Evolutionary conservation across 1,140 invertebrate genomes (phyloP), one percentile per base, ranked within the genome.

Genomic region (Ditylenchus dipsaci): DNA sequence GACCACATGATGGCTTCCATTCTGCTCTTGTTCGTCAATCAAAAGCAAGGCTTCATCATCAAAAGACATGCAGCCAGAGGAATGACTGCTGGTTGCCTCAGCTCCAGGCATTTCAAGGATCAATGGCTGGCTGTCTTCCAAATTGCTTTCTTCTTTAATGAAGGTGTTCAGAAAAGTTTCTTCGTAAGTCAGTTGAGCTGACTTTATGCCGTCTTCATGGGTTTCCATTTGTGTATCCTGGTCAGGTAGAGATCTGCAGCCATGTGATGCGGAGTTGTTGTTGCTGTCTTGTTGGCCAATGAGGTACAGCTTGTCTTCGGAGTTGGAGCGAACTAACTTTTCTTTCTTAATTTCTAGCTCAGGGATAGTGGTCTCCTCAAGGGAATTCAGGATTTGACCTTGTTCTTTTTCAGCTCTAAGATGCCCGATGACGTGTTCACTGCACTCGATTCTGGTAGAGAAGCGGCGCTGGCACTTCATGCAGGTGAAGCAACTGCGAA

Each of bases 401-500:
- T 38, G 3, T 26, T 45, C 49, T 21, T 67, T 67, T 33, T 63
- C 26, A 9, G 56, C 56, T 45, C 8, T 42, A 26, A 62, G 45
- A 57, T 62, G 45, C 5, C 19, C 33, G 19, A 30, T 53, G 3
- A 60, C 56, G 30, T 71, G 69, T 21, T 67, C 56, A n/a, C 49
- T 61, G 58, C 69, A 71, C 30, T 59, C 53, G 15, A 11, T 15
- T 7, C 72, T 29, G 15, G 45, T 73, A 1, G 53, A 17, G 65
- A 71, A 71, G 26, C 69, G 42, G 23, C 63, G 58, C 26, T 62
- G 43, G 65, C 69, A 71, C 53, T 71, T 71, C 29, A 60, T 43
- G 30, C 69, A 71, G 21, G 69, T 63, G 45, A 71, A 71, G 7
- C 57, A 73, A 17, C 33, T 71, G 15, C 58, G 43, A 29, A 71